These are phyloP conservation scores for Callospermophilus lateralis DNA, from an alignment of 2,113 vertebrate genomes.

Conservation along the genomic window DNA sequence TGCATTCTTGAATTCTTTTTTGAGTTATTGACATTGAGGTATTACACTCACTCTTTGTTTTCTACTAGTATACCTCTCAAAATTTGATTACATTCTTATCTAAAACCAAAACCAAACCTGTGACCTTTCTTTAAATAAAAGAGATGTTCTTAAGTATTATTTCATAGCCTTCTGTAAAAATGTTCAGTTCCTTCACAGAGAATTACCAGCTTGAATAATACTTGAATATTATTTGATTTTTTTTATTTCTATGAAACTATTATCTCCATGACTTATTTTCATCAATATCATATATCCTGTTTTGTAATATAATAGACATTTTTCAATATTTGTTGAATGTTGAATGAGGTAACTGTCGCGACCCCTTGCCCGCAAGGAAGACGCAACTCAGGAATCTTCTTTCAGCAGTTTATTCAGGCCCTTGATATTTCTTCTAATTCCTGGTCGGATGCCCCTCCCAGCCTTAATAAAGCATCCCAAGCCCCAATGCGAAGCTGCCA, in stretches of 20 bases:
- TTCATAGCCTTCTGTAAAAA: neutral
- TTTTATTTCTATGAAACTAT: neutral
- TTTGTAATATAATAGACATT: neutral
- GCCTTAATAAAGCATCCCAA: no score
- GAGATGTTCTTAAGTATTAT: neutral
- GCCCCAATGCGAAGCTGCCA: no score
- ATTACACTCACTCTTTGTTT: neutral
- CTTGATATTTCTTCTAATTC: no score
- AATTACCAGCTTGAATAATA: neutral
- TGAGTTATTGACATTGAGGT: fast-evolving
- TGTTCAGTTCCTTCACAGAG: neutral
- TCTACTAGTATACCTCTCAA: neutral
- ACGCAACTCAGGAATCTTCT: no score
- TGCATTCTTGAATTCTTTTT: neutral
- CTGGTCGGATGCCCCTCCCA: no score
- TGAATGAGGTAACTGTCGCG: no score
- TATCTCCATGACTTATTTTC: neutral
- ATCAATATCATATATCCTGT: neutral
- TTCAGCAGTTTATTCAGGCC: no score
- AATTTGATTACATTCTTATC: neutral
- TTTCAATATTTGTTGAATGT: neutral
- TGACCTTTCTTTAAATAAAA: neutral
- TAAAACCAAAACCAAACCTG: conserved; percentile 37
- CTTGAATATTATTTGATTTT: neutral
- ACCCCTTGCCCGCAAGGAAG: no score